phyloP scores from a whole-genome alignment of 2,797 vertebrate species.

The Numenius phaeopus region DNA sequence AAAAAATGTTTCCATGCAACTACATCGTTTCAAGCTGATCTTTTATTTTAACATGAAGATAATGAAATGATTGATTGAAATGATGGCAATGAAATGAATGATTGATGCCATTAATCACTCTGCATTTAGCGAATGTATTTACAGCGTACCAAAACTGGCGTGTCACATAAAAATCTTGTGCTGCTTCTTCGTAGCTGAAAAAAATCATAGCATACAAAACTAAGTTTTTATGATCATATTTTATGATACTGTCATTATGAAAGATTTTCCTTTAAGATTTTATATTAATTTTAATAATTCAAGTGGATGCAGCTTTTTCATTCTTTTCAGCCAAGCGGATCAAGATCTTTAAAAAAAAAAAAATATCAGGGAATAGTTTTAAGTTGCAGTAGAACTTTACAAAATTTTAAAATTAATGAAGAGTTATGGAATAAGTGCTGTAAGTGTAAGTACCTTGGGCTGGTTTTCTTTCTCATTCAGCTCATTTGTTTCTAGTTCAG shows the following conservation, averaged over 20 bases:
- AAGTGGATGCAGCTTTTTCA: not conserved
- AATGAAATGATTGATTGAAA: constrained; percentile 45
- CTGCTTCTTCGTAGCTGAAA: not conserved
- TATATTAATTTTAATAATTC: not conserved
- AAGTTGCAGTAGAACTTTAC: not conserved
- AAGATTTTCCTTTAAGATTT: not conserved
- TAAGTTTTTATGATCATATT: not conserved
- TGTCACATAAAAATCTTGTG: not conserved
- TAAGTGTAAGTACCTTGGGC: not conserved
- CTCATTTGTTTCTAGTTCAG: not conserved
- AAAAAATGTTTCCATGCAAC: not conserved
- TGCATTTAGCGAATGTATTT: not conserved
- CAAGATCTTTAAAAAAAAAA: not conserved
- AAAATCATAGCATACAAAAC: not conserved
- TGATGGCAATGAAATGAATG: not conserved
- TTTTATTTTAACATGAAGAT: not conserved
- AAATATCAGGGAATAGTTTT: not conserved
- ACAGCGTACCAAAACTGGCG: not conserved
- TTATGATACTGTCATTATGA: not conserved
- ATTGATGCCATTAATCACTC: not conserved
- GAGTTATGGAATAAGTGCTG: not conserved
- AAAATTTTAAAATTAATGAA: not conserved
- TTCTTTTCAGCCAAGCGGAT: not conserved
- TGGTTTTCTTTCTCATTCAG: not conserved
- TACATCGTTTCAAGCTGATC: not conserved